Evolutionary conservation across 2,113 vertebrate genomes (phyloP), one percentile per base, ranked within the genome.

Genomic region (Cepphus grylle): DNA sequence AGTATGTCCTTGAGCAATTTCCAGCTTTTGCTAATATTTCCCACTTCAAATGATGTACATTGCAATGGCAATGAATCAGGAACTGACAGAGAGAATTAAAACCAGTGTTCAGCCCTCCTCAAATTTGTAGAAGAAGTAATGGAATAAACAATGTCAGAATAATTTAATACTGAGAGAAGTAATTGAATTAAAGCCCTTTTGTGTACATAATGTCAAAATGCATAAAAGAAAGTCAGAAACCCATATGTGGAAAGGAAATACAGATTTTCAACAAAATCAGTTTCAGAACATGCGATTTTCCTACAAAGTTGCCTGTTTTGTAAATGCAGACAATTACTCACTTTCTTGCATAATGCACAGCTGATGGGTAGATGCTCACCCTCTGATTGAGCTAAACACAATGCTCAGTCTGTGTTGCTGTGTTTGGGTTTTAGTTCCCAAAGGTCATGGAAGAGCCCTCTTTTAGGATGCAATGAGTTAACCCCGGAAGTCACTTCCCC

Each of bases 131-230:
- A 61, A 96, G 90, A 2, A 96, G 95, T 96, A 97, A 97, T 97
- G 95, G 96, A 97, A 98, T 96, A 98, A 97, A 96, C 93, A 97
- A 97, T 97, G 96, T 97, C 96, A 95, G 93, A 97, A 96, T 97
- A 98, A 97, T 97, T 96, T 95, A 97, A 97, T 97, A 96, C 81
- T 96, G 91, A 82, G 94, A 91, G 83, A 93, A 95, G 91, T 88
- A 95, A 97, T 96, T 94, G 83, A 97, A 97, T 97, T 97, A 96
- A 88, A 96, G 81, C 12, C 30, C 96, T 97, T 96, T 97, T 94
- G 96, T 97, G 94, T 96, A 95, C 86, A 95, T 96, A 95, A 96
- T 96, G 97, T 96, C 96, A 96, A 95, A 96, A 95, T 69, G 90
- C 93, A 96, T 94, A 95, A 96, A 96, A 97, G 92, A 96, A 97